Base-by-base conservation (phyloP, 2,888 invertebrate species). In the Apomyelois bistriatella region DNA sequence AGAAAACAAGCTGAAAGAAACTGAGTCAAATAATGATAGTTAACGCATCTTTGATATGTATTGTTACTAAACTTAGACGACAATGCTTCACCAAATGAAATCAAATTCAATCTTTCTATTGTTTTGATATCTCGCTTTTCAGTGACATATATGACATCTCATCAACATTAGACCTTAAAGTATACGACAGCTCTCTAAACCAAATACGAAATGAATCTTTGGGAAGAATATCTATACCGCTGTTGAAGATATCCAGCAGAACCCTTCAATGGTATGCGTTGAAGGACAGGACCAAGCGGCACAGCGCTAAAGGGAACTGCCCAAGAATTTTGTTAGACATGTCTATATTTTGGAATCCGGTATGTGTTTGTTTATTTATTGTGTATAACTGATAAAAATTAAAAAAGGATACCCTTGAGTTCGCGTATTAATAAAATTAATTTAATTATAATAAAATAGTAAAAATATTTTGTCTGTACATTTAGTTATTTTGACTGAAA, bases 131-230 rank as follows among this genome's bases (percentile, higher is more conserved):
- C 3, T 42, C 53, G 51, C 48, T 32, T 80, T 79, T n/a, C 67
- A 89, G 89, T 61, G 80, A 86, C 28, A 74, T 90, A 1, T 76
- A 80, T 49, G 89, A 90, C 58, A 76, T 88, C 1, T 79, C 84
- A 1, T 84, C 88, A 5, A 82, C 76, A 0, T 58, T 90, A 46
- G 83, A 84, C 54, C 59, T 90, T 16, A 82, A 81, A 63, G 70
- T 89, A 1, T 74, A 75, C 53, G 84, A 85, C 38, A 76, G 66
- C 22, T 81, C 86, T 1, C 35, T 82, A 43, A 72, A 74, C 12
- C 56, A 69, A 0, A 54, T 79, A 5, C 59, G 68, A 4, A 75
- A 66, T 37, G 81, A 84, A 32, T 70, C 74, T 3, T 53, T 88
- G 32, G 89, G 89, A 0, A 74, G 79, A 55, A 70, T 88, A 1